A percentile compares a stretch with the other conserved stretches of the same genome.
These are phyloP conservation scores for Lasioglossum vierecki DNA, from an alignment of 2,888 invertebrate species.

Conservation along the genomic window DNA sequence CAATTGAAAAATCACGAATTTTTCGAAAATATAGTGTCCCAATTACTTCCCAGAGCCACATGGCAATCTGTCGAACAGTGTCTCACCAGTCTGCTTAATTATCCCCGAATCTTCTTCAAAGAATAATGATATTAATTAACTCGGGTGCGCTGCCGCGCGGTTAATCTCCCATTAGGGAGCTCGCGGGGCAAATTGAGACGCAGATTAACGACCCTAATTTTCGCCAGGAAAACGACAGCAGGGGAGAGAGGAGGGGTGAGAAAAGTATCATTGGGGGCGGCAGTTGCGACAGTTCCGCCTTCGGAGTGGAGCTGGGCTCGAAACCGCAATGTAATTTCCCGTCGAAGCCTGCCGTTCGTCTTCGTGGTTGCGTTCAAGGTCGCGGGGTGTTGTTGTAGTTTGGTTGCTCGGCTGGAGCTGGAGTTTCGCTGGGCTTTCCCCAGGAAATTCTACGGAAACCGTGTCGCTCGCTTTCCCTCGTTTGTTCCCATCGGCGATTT, in stretches of 20 bases:
- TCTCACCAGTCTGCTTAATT: not conserved
- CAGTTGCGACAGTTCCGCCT: constrained; percentile 18
- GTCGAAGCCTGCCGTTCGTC: constrained; percentile 30
- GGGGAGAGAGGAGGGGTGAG: not conserved
- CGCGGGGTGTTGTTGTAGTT: constrained; percentile 14
- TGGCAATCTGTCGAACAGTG: not conserved
- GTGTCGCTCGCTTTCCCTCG: not conserved
- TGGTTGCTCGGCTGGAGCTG: constrained; percentile 12
- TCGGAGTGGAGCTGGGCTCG: constrained; percentile 7
- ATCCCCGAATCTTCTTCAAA: not conserved
- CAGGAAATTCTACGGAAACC: not conserved
- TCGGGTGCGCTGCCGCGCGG: not conserved
- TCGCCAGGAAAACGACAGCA: not conserved
- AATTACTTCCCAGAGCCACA: not conserved
- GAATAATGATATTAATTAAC: constrained; percentile 1
- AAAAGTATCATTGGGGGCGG: constrained; percentile 5
- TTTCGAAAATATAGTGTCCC: not conserved
- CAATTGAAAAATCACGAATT: not conserved
- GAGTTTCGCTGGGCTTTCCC: constrained; percentile 1
- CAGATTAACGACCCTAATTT: constrained; percentile 17
- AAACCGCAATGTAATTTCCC: constrained; percentile 48
- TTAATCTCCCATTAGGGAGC: not conserved
- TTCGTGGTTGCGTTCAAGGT: constrained; percentile 47
- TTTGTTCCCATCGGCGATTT: not conserved
- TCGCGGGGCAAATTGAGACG: not conserved